A percentile compares a stretch with the other conserved stretches of the same genome.
phyloP scores from a whole-genome alignment of 2,797 vertebrate species.

The Aldrovandia affinis region DNA sequence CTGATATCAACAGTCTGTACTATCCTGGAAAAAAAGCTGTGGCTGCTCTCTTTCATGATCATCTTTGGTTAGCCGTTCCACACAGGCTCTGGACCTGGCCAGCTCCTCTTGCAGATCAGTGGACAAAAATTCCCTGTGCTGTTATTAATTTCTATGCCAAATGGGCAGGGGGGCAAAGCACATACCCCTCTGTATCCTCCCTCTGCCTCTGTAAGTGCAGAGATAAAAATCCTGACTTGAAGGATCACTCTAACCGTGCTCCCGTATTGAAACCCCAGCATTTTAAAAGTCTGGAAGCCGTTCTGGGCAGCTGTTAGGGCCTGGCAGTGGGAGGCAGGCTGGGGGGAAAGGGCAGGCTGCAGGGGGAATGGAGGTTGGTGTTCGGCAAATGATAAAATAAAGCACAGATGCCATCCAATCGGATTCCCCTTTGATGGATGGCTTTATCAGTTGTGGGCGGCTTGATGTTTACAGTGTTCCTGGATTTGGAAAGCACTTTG shows the following conservation, averaged over 20 bases:
- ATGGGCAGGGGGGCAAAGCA: not conserved
- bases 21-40: not conserved
- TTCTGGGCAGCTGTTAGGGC: not conserved
- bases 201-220: not conserved
- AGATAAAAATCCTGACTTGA: not conserved
- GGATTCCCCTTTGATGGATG: not conserved
- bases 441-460: not conserved
- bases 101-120: not conserved
- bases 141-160: not conserved
- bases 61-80: not conserved
- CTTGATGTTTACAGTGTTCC: not conserved
- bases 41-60: not conserved
- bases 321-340: not conserved
- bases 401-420: not conserved
- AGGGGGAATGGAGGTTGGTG: not conserved
- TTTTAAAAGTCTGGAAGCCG: slow-evolving; percentile 10
- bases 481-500: not conserved
- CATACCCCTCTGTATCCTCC: not conserved
- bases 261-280: not conserved
- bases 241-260: not conserved
- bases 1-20: not conserved
- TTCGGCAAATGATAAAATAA: not conserved
- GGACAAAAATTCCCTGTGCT: not conserved
- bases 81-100: not conserved
- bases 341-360: not conserved